phyloP scores from a whole-genome alignment of 2,113 vertebrate genomes.

The Nanorana parkeri region DNA sequence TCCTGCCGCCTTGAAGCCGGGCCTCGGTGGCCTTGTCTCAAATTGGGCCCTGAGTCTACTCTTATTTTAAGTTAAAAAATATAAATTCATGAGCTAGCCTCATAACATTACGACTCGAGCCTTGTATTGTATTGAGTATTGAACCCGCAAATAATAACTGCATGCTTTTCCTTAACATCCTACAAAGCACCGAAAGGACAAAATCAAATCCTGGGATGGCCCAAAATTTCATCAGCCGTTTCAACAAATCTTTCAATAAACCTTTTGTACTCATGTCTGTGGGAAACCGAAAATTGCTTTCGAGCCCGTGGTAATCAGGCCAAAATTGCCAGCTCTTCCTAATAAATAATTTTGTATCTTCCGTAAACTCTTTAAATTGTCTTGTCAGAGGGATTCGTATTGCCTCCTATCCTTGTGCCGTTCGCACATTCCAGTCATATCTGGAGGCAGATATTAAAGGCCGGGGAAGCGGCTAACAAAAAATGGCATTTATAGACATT shows the following conservation, averaged over 20 bases:
- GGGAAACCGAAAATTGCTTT: slow-evolving; percentile 19
- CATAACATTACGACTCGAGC: too few relatives aligned
- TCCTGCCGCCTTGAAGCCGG: too few relatives aligned
- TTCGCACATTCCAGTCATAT: slow-evolving; percentile 50
- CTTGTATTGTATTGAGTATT: too few relatives aligned
- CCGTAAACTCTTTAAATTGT: slow-evolving; percentile 22
- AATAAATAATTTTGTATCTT: slow-evolving; percentile 40
- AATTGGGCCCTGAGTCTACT: too few relatives aligned
- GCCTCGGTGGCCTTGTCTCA: too few relatives aligned
- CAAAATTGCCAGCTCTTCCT: slow-evolving; percentile 3
- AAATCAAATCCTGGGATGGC: not conserved
- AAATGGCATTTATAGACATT: slow-evolving; percentile 56
- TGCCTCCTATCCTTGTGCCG: slow-evolving; percentile 22
- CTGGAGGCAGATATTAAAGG: slow-evolving; percentile 49
- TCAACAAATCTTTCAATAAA: slow-evolving; percentile 36
- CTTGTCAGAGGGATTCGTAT: slow-evolving; percentile 42
- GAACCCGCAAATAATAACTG: too few relatives aligned
- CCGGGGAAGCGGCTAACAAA: slow-evolving; percentile 39
- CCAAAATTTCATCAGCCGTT: not conserved
- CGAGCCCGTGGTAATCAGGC: slow-evolving; percentile 18
- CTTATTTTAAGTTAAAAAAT: too few relatives aligned
- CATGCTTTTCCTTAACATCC: too few relatives aligned
- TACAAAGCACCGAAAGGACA: too few relatives aligned
- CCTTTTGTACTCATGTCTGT: not conserved
- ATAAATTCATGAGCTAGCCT: too few relatives aligned